phyloP scores from a whole-genome alignment of 2,113 vertebrate genomes.

The Delphinapterus leucas region DNA sequence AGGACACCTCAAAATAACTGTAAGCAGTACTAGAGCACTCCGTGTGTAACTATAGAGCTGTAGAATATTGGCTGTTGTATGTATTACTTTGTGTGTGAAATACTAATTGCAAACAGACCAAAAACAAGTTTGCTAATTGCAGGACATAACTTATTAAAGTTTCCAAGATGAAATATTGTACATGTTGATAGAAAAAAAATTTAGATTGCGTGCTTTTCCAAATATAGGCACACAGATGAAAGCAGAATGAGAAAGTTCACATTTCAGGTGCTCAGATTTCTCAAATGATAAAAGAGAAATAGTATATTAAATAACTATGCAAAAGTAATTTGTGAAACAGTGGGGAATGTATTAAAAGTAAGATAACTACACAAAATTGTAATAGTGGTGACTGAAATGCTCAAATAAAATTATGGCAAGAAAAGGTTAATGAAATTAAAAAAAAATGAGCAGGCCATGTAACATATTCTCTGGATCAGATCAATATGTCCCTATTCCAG shows the following conservation, averaged over 20 bases:
- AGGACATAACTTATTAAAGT: neutral
- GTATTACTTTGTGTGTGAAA: neutral
- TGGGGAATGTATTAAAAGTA: constrained; percentile 19
- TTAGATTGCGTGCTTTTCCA: constrained; percentile 29
- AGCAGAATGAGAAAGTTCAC: constrained; percentile 26
- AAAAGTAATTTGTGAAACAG: constrained; percentile 30
- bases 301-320: neutral
- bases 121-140: constrained; percentile 28
- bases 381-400: neutral
- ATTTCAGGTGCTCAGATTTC: constrained; percentile 42
- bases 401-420: constrained; percentile 34
- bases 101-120: neutral
- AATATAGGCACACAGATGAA: constrained; percentile 44
- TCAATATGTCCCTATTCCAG: neutral
- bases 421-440: neutral
- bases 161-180: constrained; percentile 24
- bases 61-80: constrained; percentile 26
- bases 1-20: constrained; percentile 5
- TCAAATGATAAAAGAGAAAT: constrained; percentile 12
- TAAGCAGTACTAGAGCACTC: neutral
- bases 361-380: neutral
- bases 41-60: neutral
- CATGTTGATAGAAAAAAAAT: constrained; percentile 25
- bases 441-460: neutral
- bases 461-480: neutral